Evolutionary conservation across 2,113 vertebrate species (phyloP).

Genomic region (Rhynchomys soricoides): DNA sequence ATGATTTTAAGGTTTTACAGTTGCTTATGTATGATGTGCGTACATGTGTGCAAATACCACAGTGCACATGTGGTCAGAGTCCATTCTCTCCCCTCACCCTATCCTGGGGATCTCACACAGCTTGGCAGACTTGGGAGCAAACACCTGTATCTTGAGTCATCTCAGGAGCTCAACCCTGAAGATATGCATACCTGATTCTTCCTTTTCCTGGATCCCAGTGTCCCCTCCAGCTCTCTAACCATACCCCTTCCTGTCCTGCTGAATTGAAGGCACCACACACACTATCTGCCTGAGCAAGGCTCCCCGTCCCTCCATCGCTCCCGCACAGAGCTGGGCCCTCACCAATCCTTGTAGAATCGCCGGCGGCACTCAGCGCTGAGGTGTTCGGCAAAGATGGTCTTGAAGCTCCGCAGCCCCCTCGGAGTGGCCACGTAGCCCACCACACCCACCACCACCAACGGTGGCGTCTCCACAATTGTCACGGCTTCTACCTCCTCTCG

Average conservation of each 20-base stretch:
- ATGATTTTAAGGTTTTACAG: background rate
- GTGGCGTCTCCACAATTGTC: slow-evolving; percentile 89
- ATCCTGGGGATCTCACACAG: background rate
- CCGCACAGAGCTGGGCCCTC: background rate
- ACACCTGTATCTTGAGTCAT: background rate
- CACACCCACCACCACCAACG: slow-evolving; percentile 87
- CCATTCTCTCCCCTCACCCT: background rate
- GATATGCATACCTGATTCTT: background rate
- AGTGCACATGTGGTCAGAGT: background rate
- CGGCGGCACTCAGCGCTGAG: slow-evolving; percentile 88
- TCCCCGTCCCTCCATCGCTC: accelerated
- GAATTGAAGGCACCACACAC: background rate
- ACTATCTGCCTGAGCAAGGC: background rate
- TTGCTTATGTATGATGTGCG: background rate
- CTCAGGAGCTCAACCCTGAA: background rate
- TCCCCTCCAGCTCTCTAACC: background rate
- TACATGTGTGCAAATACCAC: background rate
- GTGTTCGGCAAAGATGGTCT: slow-evolving; percentile 89
- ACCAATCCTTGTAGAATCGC: slow-evolving; percentile 92
- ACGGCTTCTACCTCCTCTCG: slow-evolving; percentile 90
- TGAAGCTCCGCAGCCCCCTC: slow-evolving; percentile 87
- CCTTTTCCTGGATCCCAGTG: background rate
- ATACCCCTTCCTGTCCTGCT: background rate
- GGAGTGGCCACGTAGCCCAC: slow-evolving; percentile 90
- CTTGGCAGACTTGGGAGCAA: background rate